Percentiles rank a stretch among this genome's conserved stretches.
These are phyloP conservation scores for Lampropteryx suffumata DNA, from an alignment of 2,888 invertebrate genomes.

Conservation along the genomic window DNA sequence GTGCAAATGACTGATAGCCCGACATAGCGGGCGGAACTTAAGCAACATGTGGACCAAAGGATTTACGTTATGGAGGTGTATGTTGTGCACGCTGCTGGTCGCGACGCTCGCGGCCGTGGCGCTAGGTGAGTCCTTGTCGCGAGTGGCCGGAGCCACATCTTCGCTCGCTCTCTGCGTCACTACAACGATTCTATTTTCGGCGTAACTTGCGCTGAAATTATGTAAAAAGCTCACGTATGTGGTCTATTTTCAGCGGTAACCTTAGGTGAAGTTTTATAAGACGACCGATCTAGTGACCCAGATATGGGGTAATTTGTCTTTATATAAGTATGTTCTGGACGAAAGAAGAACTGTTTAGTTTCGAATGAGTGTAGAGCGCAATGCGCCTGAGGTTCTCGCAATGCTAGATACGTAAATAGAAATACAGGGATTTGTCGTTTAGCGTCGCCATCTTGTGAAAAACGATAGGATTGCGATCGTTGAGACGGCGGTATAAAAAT, in stretches of 20 bases:
- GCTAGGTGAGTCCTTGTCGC: slow-evolving; percentile 70
- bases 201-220: slow-evolving; percentile 82
- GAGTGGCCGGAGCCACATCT: slow-evolving; percentile 45
- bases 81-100: slow-evolving; percentile 75
- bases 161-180: slow-evolving; percentile 70
- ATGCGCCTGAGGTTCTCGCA: slow-evolving; percentile 53
- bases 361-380: slow-evolving; percentile 32
- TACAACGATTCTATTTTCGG: slow-evolving; percentile 76
- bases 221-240: slow-evolving; percentile 82
- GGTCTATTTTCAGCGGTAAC: slow-evolving; percentile 79
- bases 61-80: slow-evolving; percentile 78
- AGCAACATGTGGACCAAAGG: slow-evolving; percentile 80
- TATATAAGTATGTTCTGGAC: slow-evolving; percentile 9
- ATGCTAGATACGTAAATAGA: slow-evolving; percentile 81
- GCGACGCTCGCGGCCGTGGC: slow-evolving; percentile 69
- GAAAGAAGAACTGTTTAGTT: slow-evolving; percentile 27
- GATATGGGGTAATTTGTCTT: slow-evolving; percentile 35
- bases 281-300: slow-evolving; percentile 69
- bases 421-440: slow-evolving; percentile 80
- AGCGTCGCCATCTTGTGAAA: slow-evolving; percentile 83
- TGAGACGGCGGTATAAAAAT: slow-evolving; percentile 73
- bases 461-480: slow-evolving; percentile 79
- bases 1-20: slow-evolving; percentile 81
- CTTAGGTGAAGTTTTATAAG: slow-evolving; percentile 68
- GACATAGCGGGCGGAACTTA: slow-evolving; percentile 69